Percentiles rank a stretch among this genome's conserved stretches.
These are phyloP conservation scores for Neogobius melanostomus DNA, from an alignment of 2,113 vertebrate genomes.

Conservation along the genomic window DNA sequence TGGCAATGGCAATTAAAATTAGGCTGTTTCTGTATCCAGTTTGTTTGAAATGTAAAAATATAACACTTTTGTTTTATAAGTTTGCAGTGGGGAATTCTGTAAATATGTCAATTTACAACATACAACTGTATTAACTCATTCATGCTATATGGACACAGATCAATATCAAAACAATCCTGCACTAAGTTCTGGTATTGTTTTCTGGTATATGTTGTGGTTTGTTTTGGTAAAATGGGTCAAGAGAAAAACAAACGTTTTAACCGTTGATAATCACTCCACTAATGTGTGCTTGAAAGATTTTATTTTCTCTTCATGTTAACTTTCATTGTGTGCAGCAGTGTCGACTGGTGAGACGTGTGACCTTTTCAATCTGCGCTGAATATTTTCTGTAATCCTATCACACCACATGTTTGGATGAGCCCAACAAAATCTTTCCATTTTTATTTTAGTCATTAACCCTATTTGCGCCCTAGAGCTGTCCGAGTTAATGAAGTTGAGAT, in stretches of 20 bases:
- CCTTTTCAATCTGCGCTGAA: conserved; percentile 42
- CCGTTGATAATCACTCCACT: conserved; percentile 23
- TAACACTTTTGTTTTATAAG: too few relatives aligned
- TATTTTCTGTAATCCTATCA: conserved; percentile 43
- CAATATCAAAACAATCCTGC: too few relatives aligned
- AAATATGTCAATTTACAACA: too few relatives aligned
- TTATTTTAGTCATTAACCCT: conserved; percentile 84
- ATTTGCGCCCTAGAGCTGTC: conserved; percentile 74
- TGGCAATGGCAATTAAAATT: too few relatives aligned
- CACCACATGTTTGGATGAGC: conserved; percentile 41
- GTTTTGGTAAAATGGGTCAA: conserved; percentile 8
- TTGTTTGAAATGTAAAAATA: too few relatives aligned
- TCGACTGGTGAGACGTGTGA: conserved; percentile 28
- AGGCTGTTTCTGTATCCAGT: too few relatives aligned
- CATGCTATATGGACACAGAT: too few relatives aligned
- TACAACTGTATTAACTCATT: too few relatives aligned
- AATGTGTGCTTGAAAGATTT: conserved; percentile 21
- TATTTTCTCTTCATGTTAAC: conserved; percentile 25
- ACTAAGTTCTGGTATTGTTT: too few relatives aligned
- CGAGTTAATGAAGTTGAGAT: conserved; percentile 87
- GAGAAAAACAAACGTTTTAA: conserved; percentile 28
- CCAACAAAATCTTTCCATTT: conserved; percentile 69
- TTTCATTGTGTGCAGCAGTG: conserved; percentile 12
- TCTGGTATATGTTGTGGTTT: too few relatives aligned
- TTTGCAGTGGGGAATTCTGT: too few relatives aligned